Base-by-base conservation (phyloP, 2,113 vertebrate genomes). In the Lepidothrix coronata region DNA sequence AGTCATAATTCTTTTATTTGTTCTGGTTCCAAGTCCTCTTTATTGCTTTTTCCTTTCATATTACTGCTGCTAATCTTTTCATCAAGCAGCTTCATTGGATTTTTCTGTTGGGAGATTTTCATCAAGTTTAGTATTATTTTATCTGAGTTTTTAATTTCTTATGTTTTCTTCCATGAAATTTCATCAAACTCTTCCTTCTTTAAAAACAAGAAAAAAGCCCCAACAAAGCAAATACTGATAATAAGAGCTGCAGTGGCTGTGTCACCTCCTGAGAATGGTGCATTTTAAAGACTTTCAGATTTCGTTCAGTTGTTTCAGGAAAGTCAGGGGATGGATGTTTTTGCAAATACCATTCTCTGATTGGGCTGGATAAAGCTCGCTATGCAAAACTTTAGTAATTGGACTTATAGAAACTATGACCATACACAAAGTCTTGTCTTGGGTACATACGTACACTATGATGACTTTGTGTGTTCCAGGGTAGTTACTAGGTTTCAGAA, bases 31-130 rank as follows among this genome's bases (percentile, higher is more conserved):
- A 84, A 91, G 43, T 74, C 35, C 27, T 84, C 57, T 84, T 92
- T 96, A 93, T 95, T 96, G 68, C 86, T 81, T 92, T 95, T 95
- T 78, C 43, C 52, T 84, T 92, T 95, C 48, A 43, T 91, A 74
- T 88, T 78, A 63, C 55, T 78, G 55, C 57, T 89, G 52, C 51
- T 97, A 92, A 92, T 93, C 90, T 94, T 89, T 54, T 77, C 55
- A 91, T 92, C 93, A 75, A 33, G 27, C 30, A 66, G 43, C 77
- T 93, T 78, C 48, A 70, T 11, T 93, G 85, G 39, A 25, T 91
- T 88, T 92, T 95, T 81, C 86, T 86, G 6, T 44, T 62, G 55
- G 23, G 83, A 86, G 39, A 14, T 74, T 96, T 96, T 93, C 18
- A 86, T 80, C 73, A 86, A 55, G 55, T 59, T 86, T 88, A 35